Evolutionary conservation across 2,113 vertebrate species (phyloP).

Genomic region (Myotis brandtii): DNA sequence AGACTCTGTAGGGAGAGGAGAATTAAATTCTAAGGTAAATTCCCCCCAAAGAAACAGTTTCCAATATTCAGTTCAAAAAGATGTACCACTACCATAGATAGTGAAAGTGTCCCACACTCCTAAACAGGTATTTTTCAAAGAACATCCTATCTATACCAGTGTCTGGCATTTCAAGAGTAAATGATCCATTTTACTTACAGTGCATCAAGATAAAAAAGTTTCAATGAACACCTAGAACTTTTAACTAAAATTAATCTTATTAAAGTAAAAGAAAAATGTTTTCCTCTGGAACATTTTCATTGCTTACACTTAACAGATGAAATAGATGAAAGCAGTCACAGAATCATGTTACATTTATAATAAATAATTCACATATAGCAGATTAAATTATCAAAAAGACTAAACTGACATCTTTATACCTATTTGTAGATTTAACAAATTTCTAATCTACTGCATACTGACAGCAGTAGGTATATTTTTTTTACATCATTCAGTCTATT

Average conservation of each 20-base stretch:
- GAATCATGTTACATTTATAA: constrained; percentile 85
- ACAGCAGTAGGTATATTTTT: constrained; percentile 83
- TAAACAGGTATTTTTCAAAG: constrained; percentile 16
- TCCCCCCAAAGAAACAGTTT: constrained; percentile 43
- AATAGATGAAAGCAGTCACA: constrained; percentile 83
- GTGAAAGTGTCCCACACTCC: constrained; percentile 35
- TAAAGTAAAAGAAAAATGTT: constrained; percentile 71
- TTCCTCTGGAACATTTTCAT: constrained; percentile 80
- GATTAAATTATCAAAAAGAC: constrained; percentile 85
- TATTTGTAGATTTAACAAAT: constrained; percentile 83
- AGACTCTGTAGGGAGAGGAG: constrained; percentile 51
- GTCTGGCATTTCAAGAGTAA: constrained; percentile 70
- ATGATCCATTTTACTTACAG: constrained; percentile 64
- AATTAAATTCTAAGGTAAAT: constrained; percentile 58
- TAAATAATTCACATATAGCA: constrained; percentile 89
- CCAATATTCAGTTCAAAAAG: constrained; percentile 52
- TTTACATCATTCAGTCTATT: constrained; percentile 84
- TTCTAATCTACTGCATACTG: constrained; percentile 82
- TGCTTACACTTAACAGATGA: constrained; percentile 78
- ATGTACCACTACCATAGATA: constrained; percentile 71
- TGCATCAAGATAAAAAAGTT: constrained; percentile 65
- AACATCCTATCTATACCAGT: constrained; percentile 60
- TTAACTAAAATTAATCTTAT: constrained; percentile 80
- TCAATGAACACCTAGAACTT: constrained; percentile 66
- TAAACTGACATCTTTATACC: constrained; percentile 83